phyloP scores from a whole-genome alignment of 2,888 invertebrate genomes.

The Eupeodes luniger region DNA sequence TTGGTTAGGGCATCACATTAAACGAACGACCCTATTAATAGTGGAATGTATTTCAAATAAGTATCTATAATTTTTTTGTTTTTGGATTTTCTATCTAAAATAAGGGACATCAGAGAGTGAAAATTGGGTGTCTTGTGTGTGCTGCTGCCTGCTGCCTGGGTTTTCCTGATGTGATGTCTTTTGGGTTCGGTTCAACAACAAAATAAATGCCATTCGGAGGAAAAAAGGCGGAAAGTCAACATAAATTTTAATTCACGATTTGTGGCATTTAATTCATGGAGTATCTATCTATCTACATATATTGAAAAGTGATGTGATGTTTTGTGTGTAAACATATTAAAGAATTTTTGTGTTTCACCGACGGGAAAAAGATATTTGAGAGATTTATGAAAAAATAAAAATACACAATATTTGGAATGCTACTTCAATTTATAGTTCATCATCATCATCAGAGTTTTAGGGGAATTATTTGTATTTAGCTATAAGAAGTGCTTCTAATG shows the following conservation, averaged over 20 bases:
- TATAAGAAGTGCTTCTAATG: conserved; percentile 6
- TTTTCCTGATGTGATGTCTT: conserved; percentile 15
- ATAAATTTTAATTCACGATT: conserved; percentile 68
- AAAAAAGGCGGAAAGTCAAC: conserved; percentile 65
- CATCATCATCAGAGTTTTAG: conserved; percentile 13
- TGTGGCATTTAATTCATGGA: conserved; percentile 51
- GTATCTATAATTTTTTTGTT: conserved; percentile 20
- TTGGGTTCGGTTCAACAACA: conserved; percentile 27
- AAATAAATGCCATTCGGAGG: conserved; percentile 51
- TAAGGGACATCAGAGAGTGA: conserved; percentile 12
- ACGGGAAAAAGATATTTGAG: conserved; percentile 41
- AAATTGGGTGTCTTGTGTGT: background rate
- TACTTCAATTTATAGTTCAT: background rate
- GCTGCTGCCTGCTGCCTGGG: background rate
- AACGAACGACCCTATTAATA: conserved; percentile 71
- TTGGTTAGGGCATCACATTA: conserved; percentile 63
- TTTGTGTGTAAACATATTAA: conserved; percentile 38
- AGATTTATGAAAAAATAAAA: conserved; percentile 76
- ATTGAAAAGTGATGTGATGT: conserved; percentile 47
- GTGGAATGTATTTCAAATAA: conserved; percentile 67
- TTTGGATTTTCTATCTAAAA: conserved; percentile 41
- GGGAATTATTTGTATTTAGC: background rate
- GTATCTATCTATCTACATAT: background rate
- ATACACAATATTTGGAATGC: conserved; percentile 75
- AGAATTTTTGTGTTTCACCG: conserved; percentile 11